Evolutionary conservation across 2,113 vertebrate genomes (phyloP).

Genomic region (Lates calcarifer): DNA sequence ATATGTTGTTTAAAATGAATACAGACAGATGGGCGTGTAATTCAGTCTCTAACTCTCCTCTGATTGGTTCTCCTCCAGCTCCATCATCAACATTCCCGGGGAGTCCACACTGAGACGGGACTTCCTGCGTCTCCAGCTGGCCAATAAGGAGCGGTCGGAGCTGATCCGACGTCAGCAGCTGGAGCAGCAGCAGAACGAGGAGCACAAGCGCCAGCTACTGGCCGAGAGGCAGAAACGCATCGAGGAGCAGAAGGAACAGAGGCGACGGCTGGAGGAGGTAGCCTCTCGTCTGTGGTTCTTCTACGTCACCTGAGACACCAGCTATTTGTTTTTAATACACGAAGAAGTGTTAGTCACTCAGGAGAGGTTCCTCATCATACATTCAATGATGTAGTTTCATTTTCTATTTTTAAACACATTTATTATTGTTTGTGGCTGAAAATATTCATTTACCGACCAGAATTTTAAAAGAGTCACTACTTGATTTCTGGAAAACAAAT

Average conservation of each 20-base stretch:
- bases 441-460: no score
- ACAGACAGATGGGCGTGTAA: no score
- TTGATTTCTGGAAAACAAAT: no score
- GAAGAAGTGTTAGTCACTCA: no score
- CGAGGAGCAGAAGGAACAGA: slow-evolving; percentile 98
- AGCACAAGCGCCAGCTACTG: slow-evolving; percentile 96
- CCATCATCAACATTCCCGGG: slow-evolving; percentile 96
- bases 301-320: no score
- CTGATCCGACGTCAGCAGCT: slow-evolving; percentile 96
- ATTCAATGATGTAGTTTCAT: no score
- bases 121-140: slow-evolving; percentile 96
- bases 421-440: no score
- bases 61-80: slow-evolving; percentile 80
- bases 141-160: slow-evolving; percentile 97
- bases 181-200: slow-evolving; percentile 99
- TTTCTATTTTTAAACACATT: no score
- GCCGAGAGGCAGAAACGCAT: slow-evolving; percentile 98
- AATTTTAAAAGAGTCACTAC: no score
- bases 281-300: neutral
- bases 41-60: neutral
- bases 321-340: neutral
- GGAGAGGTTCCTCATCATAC: no score
- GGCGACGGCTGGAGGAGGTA: slow-evolving; percentile 96
- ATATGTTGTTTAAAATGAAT: no score
- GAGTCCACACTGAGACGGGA: slow-evolving; percentile 96